Evolutionary conservation across 2,888 invertebrate species (phyloP), one percentile per base, ranked within the genome.

Genomic region (Pomacea canaliculata): DNA sequence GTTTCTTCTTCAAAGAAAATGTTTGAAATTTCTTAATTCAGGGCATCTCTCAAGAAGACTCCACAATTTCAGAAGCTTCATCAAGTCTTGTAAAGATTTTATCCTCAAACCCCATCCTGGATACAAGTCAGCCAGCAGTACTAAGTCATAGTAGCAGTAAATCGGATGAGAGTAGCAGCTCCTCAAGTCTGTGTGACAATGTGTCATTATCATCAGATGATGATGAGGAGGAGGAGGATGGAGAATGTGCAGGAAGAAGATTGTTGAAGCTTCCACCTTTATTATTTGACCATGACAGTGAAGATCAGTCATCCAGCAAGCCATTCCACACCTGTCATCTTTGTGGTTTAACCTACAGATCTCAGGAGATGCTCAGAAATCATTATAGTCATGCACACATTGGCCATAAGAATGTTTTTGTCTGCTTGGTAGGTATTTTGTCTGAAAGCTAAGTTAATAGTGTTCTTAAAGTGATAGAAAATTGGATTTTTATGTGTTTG

Each of bases 261-360:
- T 23, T 3, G 23, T 23, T 46, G 37, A 19, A 46, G 12, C 27
- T 68, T 68, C 68, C 68, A 46, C 68, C 68, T 13, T 46, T 68
- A 9, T 37, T 68, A 12, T 12, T 46, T 9, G 68, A 68, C 37
- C 27, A 37, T 46, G 68, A 46, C 9, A 12, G 23, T 23, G 37
- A 27, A 23, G 37, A 27, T 5, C 23, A 68, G 48, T 19, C 68
- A 27, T 4, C 37, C 49, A 68, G 23, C 27, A 2, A 19, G 5
- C 37, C 7, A 37, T 46, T 46, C 37, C 59, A 65, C 37, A 27
- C 69, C 7, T 74, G 74, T 12, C 74, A 59, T 18, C 69, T 74
- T 60, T 74, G 74, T 67, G 74, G 69, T 2, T 60, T 74, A 68
- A 74, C 69, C 18, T 74, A 74, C 69, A 19, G 19, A 8, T 74